Conservation (phyloP, 2,113 vertebrate species). For the Mastomys natalensis region DNA sequence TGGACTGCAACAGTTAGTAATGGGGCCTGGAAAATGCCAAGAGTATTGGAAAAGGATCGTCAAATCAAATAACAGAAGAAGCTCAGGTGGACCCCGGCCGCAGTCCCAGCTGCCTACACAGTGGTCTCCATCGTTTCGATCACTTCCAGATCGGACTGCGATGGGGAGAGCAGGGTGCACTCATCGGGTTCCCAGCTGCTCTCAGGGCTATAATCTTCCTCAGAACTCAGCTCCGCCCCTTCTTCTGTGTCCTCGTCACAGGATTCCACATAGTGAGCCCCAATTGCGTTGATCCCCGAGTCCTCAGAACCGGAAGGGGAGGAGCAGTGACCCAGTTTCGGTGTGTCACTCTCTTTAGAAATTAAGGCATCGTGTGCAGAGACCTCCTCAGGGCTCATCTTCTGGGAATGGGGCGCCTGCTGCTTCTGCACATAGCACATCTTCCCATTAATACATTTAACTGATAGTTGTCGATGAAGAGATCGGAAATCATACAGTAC, state of each 20-base stretch:
- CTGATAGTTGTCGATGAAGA: constrained; percentile 98
- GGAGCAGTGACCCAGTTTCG: constrained; percentile 96
- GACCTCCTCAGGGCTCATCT: constrained; percentile 81
- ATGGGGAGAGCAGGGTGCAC: constrained; percentile 94
- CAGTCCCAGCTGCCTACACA: constrained; percentile 87
- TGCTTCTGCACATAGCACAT: constrained; percentile 99
- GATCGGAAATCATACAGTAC: constrained; percentile 96
- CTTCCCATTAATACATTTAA: constrained; percentile 98
- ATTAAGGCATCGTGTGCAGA: constrained; percentile 85
- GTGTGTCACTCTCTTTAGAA: constrained; percentile 90
- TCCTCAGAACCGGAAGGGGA: constrained; percentile 98
- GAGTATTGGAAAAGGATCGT: constrained; percentile 77
- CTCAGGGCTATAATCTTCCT: constrained; percentile 95
- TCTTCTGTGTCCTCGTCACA: constrained; percentile 96
- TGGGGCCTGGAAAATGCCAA: constrained; percentile 75
- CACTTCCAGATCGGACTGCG: constrained; percentile 96
- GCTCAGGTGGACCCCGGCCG: constrained; percentile 70
- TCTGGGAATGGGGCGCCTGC: constrained; percentile 82
- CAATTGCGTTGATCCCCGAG: constrained; percentile 97
- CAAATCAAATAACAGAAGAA: constrained; percentile 78
- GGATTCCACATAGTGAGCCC: constrained; percentile 95
- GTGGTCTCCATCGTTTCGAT: constrained; percentile 99
- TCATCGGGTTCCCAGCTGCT: constrained; percentile 97
- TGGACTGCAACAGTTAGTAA: neutral
- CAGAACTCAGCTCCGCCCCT: constrained; percentile 90